These are phyloP conservation scores for Malurus splendens DNA, from an alignment of 2,797 vertebrate species.

Conservation along the genomic window DNA sequence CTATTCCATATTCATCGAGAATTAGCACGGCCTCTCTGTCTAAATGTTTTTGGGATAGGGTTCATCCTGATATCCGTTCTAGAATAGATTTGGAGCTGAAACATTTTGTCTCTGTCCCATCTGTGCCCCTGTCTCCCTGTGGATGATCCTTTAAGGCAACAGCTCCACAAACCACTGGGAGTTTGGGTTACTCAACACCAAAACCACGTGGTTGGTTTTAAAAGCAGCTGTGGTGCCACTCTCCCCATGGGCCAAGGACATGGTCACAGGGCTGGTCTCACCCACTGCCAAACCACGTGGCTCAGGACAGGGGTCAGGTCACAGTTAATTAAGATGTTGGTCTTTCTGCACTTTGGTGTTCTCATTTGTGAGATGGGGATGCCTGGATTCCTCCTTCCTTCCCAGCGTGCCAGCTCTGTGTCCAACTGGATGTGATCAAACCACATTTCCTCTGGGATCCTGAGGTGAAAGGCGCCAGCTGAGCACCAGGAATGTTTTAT, in stretches of 20 bases:
- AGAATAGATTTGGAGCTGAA: background rate
- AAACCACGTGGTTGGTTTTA: fast-evolving
- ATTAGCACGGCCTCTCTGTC: background rate
- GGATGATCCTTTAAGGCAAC: background rate
- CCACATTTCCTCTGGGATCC: background rate
- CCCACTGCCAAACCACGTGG: background rate
- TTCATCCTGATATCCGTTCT: background rate
- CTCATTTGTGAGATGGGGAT: background rate
- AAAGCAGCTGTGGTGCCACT: background rate
- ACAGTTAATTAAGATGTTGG: background rate
- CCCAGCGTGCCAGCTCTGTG: fast-evolving
- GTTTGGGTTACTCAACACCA: background rate
- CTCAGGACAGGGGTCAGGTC: background rate
- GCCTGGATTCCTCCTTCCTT: background rate
- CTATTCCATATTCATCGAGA: slow-evolving; percentile 1
- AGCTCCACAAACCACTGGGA: background rate
- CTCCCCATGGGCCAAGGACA: background rate
- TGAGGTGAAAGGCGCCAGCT: background rate
- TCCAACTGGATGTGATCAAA: background rate
- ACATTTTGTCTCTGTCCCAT: background rate
- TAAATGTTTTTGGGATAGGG: background rate
- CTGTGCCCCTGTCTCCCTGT: background rate
- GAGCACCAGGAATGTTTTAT: background rate
- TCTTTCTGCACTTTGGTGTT: background rate
- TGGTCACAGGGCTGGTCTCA: background rate